Evolutionary conservation across 2,888 invertebrate genomes (phyloP).

Genomic region (Lithophane semibrunnea): DNA sequence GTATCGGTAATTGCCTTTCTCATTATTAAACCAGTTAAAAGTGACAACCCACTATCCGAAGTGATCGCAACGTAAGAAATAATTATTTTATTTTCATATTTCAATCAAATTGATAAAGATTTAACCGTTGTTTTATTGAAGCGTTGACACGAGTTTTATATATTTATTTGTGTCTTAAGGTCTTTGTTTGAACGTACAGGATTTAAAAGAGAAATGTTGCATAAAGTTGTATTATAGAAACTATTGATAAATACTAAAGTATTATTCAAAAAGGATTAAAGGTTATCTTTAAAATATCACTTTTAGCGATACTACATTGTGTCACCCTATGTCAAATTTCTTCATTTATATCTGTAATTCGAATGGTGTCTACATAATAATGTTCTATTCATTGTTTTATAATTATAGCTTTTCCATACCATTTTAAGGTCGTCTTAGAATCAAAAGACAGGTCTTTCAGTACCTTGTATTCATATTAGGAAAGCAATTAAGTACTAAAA

Average conservation of each 20-base stretch:
- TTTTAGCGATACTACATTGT: too few relatives aligned
- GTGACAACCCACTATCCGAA: constrained; percentile 31
- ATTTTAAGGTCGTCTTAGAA: background rate
- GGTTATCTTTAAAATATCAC: too few relatives aligned
- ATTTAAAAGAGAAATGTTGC: background rate
- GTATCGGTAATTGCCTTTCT: constrained; percentile 23
- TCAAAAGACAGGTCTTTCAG: background rate
- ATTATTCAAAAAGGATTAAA: background rate
- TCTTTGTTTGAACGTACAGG: background rate
- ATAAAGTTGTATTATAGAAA: background rate
- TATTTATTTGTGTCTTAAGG: background rate
- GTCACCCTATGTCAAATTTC: too few relatives aligned
- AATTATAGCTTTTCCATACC: background rate
- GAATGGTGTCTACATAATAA: too few relatives aligned
- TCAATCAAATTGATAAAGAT: constrained; percentile 12
- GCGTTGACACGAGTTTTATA: constrained; percentile 15
- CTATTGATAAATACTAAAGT: background rate
- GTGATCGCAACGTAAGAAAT: constrained; percentile 1
- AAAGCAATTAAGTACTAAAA: constrained; percentile 37
- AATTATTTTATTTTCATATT: constrained; percentile 22
- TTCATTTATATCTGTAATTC: too few relatives aligned
- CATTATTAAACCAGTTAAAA: constrained; percentile 31
- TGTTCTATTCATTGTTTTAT: background rate
- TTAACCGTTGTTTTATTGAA: constrained; percentile 21
- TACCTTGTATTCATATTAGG: constrained; percentile 23